Base-by-base conservation (phyloP, 2,888 invertebrate species). In the Drosophila antonietae region DNA sequence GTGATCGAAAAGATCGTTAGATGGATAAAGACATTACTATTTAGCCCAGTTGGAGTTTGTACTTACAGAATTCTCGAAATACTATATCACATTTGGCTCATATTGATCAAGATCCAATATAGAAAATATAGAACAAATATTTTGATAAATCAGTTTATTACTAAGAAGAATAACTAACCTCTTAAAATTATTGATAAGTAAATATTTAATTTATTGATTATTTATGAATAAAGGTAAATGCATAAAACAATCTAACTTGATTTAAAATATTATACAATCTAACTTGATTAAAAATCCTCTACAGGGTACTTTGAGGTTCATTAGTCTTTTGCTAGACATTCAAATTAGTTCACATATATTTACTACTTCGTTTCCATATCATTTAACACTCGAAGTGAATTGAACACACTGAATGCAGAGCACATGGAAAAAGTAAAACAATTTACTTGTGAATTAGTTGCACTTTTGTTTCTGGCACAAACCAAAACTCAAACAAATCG, bases 401-500 rank as follows among this genome's bases (percentile, higher is more conserved):
- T 20, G 14, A 59, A 31, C 39, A 49, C 18, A 8, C 8, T 37
- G 5, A 12, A 18, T n/a, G 47, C 18, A 65, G 31, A 65, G 31
- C 41, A 15, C 52, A 58, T 18, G 8, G n/a, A 44, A 15, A 23
- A 28, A 57, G 31, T 3, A 28, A 49, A 67, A 49, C 47, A 44
- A 51, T 64, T 68, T 62, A 35, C 53, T 51, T 23, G 62, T 60
- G 62, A 76, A 66, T 71, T 72, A 75, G 78, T 68, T 75, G 63
- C 37, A 23, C 52, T 63, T 39, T 43, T 68, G 72, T 62, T 56
- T 53, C 7, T 23, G 33, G 39, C 41, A 41, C 2, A 57, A 55
- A 43, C 53, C 55, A 52, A 64, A 72, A 72, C 64, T 59, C 63
- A 77, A 80, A 65, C 60, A 68, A 76, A 66, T 67, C 56, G 60